phyloP scores from a whole-genome alignment of 2,797 vertebrate species.

The Nasua narica region DNA sequence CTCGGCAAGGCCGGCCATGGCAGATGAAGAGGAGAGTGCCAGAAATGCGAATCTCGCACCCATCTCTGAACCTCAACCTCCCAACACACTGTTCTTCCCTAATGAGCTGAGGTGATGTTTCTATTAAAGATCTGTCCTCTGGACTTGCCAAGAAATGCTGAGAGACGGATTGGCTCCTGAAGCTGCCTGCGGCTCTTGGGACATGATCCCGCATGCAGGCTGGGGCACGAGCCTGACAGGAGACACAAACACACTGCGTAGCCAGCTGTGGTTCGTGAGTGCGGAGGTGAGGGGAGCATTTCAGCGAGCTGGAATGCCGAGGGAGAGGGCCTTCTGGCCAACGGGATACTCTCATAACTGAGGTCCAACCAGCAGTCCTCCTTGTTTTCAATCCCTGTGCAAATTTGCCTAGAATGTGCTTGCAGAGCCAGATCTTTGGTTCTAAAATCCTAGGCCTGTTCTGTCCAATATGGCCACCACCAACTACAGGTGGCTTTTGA shows the following conservation, averaged over 20 bases:
- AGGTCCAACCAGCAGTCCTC: not conserved
- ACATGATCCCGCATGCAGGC: constrained; percentile 10
- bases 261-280: not conserved
- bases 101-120: constrained; percentile 49
- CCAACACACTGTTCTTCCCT: not conserved
- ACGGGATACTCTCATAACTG: not conserved
- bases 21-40: not conserved
- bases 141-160: constrained; percentile 40
- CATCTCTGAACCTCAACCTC: not conserved
- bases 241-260: not conserved
- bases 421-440: not conserved
- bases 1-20: not conserved
- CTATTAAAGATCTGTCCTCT: constrained; percentile 43
- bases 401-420: not conserved
- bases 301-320: not conserved
- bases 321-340: not conserved
- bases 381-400: not conserved
- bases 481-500: not conserved
- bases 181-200: not conserved
- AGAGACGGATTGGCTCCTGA: not conserved
- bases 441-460: not conserved
- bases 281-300: not conserved
- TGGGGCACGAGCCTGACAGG: not conserved
- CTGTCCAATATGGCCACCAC: not conserved
- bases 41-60: not conserved